Conservation (phyloP, 2,888 invertebrate species). For the Perithous albicinctus region DNA sequence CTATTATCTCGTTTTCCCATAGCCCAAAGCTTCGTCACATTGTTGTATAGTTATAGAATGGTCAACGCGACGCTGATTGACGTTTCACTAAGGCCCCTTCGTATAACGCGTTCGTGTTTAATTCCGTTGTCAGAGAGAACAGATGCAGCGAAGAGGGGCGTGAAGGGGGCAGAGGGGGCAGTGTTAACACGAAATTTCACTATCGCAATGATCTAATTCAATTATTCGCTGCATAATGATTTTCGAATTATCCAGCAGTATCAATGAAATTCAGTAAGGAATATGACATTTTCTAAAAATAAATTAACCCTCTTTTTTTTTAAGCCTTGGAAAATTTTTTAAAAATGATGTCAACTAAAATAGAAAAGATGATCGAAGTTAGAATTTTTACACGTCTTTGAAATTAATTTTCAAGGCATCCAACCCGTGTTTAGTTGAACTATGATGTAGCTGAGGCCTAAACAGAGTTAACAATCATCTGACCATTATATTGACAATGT, state of each 20-base stretch:
- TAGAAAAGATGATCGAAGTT: too few species aligned
- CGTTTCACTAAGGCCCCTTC: conserved; percentile 15
- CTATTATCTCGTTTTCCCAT: conserved; percentile 32
- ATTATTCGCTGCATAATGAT: background rate
- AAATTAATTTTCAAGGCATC: too few species aligned
- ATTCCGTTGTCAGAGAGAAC: conserved; percentile 4
- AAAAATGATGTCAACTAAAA: background rate
- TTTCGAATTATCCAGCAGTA: background rate
- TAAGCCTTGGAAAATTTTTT: background rate
- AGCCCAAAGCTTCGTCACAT: conserved; percentile 22
- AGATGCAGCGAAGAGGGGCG: background rate
- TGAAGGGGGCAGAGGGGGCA: background rate
- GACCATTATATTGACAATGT: background rate
- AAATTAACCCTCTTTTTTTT: background rate
- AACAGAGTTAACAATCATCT: background rate
- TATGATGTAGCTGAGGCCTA: background rate
- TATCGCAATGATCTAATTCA: background rate
- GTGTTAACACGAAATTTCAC: conserved; percentile 16
- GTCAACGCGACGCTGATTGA: conserved; percentile 42
- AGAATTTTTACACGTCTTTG: too few species aligned
- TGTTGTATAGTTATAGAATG: conserved; percentile 8
- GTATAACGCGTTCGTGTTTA: background rate
- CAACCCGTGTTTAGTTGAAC: too few species aligned
- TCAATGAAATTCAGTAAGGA: background rate
- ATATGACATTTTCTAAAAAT: background rate